Conservation (phyloP, 1,140 invertebrate genomes). For the Pogonus chalceus region DNA sequence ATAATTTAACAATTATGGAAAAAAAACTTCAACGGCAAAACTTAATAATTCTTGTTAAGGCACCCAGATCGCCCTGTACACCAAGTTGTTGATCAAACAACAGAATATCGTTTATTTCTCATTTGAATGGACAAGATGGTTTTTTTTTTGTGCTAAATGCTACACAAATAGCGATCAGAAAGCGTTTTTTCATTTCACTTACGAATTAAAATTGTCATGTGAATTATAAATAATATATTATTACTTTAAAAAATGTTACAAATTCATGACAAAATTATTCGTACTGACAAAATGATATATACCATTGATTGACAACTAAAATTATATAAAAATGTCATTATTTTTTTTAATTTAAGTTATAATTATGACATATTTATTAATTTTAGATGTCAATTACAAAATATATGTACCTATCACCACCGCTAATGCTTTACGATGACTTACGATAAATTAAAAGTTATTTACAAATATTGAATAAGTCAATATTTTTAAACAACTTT, state of each 20-base stretch:
- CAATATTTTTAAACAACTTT: too few relatives aligned
- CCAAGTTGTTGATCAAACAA: not conserved
- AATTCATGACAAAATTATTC: slow-evolving; percentile 5
- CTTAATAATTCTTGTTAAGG: slow-evolving; percentile 4
- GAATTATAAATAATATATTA: not conserved
- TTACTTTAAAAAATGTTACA: not conserved
- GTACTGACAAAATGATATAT: not conserved
- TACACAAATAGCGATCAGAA: slow-evolving; percentile 2
- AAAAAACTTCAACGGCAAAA: not conserved
- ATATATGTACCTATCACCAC: too few relatives aligned
- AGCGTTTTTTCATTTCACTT: slow-evolving; percentile 1
- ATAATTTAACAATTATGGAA: not conserved
- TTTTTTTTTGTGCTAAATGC: slow-evolving; percentile 6
- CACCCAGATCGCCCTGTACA: slow-evolving; percentile 6
- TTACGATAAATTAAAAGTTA: too few relatives aligned
- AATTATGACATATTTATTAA: too few relatives aligned
- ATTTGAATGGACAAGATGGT: slow-evolving; percentile 6
- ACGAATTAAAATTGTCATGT: slow-evolving; percentile 3
- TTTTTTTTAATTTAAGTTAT: too few relatives aligned
- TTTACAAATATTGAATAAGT: too few relatives aligned
- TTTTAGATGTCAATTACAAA: too few relatives aligned
- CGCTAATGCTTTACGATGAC: too few relatives aligned
- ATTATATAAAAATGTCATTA: too few relatives aligned
- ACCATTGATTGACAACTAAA: too few relatives aligned
- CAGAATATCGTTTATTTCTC: not conserved